Base-by-base conservation (phyloP, 2,113 vertebrate genomes). In the Phodopus roborovskii region DNA sequence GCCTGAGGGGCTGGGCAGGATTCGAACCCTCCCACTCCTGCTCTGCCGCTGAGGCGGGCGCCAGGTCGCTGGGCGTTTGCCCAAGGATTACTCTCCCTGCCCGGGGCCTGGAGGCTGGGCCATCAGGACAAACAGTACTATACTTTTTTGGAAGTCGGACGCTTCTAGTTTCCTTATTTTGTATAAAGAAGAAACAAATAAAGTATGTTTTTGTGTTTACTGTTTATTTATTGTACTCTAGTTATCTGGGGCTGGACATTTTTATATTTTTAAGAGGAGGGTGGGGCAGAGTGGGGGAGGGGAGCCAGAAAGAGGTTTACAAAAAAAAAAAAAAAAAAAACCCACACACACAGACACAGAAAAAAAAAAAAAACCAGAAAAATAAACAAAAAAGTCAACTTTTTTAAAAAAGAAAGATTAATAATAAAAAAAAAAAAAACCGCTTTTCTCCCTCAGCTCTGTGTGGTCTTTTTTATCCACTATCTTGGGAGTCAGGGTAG, bases 91-190 rank as follows among this genome's bases (percentile, higher is more conserved):
- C 96, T 48, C 92, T 91, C 94, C 70, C 36, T 81, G 96, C 92
- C 94, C 83, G n/a, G 77, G 97, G 97, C 91, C 96, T 95, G 97
- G 98, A 97, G 97, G 97, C 91, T 33, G 93, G 95, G 94, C 84
- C 92, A 96, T 97, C 96, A 98, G 98, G 98, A 98, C 98, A 98
- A 98, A 99, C 97, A 97, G 92, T 95, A 97, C 97, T 97, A 98
- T 98, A 99, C 98, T 98, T 99, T 99, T 98, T 98, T 98, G 97
- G 97, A 98, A 97, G 97, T 97, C 74, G 97, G 92, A 97, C 97
- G 98, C 98, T 99, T 98, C 98, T 99, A 98, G 98, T 98, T 99
- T 99, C 98, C 98, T 99, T 99, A 99, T 99, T 99, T 99, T 99
- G 98, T 99, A 99, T 99, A 99, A 98, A 99, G 98, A 98, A 99